A percentile compares a stretch with the other conserved stretches of the same genome.
phyloP scores from a whole-genome alignment of 2,888 invertebrate genomes.

The Calameuta idolon region DNA sequence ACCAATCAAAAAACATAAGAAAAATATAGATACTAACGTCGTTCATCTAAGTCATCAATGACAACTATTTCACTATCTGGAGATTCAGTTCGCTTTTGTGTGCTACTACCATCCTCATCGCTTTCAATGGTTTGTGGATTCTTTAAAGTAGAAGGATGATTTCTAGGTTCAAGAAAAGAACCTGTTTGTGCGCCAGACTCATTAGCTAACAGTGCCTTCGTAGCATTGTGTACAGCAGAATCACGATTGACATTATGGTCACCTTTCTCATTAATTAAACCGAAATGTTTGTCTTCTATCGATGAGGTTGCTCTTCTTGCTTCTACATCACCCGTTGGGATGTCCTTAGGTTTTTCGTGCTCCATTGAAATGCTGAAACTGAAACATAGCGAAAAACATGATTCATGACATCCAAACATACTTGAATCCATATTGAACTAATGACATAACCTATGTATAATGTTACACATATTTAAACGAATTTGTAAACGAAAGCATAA shows the following conservation, averaged over 20 bases:
- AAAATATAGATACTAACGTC: slow-evolving; percentile 15
- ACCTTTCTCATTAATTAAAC: slow-evolving; percentile 26
- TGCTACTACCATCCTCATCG: slow-evolving; percentile 17
- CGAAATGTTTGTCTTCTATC: slow-evolving; percentile 28
- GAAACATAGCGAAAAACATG: background rate
- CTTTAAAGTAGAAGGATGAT: background rate
- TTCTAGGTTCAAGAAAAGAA: background rate
- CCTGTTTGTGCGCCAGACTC: slow-evolving; percentile 27
- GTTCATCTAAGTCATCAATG: slow-evolving; percentile 20
- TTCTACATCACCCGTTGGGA: slow-evolving; percentile 13
- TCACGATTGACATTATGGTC: slow-evolving; percentile 15
- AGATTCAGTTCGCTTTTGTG: slow-evolving; percentile 25
- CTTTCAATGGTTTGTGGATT: background rate
- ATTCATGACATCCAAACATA: background rate
- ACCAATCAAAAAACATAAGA: background rate
- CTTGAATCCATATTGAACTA: slow-evolving; percentile 15
- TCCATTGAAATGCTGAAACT: background rate
- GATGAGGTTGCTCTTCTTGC: slow-evolving; percentile 17
- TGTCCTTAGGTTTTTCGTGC: background rate
- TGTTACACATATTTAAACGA: background rate
- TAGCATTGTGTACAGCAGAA: slow-evolving; percentile 13
- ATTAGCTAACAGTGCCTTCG: slow-evolving; percentile 27
- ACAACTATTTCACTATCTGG: slow-evolving; percentile 31
- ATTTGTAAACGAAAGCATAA: background rate
- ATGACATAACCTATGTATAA: slow-evolving; percentile 16